Percentiles rank a stretch among this genome's conserved stretches.
phyloP scores from a whole-genome alignment of 2,888 invertebrate genomes.

The Rugalucina vietnamica region DNA sequence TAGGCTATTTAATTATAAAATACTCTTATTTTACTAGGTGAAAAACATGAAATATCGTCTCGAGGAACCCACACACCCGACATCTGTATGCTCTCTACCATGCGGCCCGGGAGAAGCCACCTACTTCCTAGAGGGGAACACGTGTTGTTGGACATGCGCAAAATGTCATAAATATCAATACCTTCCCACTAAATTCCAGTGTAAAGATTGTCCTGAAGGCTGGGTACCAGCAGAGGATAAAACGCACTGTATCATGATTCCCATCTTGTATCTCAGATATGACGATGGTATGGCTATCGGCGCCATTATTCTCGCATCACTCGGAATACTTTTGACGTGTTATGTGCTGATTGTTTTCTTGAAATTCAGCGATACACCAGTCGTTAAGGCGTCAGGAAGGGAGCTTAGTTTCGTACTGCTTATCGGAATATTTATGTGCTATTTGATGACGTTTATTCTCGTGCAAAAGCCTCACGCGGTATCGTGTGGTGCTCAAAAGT shows the following conservation, averaged over 20 bases:
- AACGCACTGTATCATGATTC: constrained; percentile 84
- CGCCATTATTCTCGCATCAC: constrained; percentile 89
- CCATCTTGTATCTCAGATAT: constrained; percentile 86
- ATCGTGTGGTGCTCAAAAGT: constrained; percentile 83
- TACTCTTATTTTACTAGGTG: constrained; percentile 57
- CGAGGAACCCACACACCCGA: constrained; percentile 91
- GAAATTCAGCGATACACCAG: constrained; percentile 82
- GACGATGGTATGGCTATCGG: constrained; percentile 95
- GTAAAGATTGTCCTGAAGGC: constrained; percentile 91
- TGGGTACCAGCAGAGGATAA: constrained; percentile 92
- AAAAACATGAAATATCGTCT: constrained; percentile 92
- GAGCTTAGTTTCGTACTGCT: constrained; percentile 84
- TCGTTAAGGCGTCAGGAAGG: constrained; percentile 84
- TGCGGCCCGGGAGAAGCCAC: constrained; percentile 95
- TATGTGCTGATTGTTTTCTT: constrained; percentile 83
- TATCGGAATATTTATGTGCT: constrained; percentile 82
- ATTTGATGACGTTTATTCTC: constrained; percentile 83
- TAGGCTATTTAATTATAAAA: too few relatives aligned
- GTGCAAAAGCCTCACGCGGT: constrained; percentile 81
- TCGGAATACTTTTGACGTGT: constrained; percentile 82
- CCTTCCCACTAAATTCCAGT: constrained; percentile 87
- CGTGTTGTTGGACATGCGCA: constrained; percentile 83
- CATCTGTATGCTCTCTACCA: constrained; percentile 95
- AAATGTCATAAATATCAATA: constrained; percentile 93
- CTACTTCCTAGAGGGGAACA: constrained; percentile 94